These are phyloP conservation scores for Polyergus mexicanus DNA, from an alignment of 1,140 invertebrate genomes.

Conservation along the genomic window DNA sequence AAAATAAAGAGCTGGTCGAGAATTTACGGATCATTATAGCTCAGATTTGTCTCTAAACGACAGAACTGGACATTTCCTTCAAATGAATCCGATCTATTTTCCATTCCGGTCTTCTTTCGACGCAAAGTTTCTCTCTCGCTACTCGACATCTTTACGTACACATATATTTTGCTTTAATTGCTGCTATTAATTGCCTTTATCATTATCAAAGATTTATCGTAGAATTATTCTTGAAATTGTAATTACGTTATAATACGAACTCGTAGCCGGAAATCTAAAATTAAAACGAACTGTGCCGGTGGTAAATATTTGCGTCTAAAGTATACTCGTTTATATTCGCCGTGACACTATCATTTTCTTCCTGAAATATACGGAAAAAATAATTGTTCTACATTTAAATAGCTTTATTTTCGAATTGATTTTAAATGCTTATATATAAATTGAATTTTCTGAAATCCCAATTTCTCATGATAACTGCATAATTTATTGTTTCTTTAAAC, in stretches of 20 bases:
- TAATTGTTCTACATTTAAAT: neutral
- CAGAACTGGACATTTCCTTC: constrained; percentile 34
- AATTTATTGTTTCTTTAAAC: neutral
- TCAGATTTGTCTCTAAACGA: constrained; percentile 44
- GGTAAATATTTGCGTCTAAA: constrained; percentile 42
- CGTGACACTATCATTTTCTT: neutral
- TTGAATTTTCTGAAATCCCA: neutral
- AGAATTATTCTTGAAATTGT: constrained; percentile 42
- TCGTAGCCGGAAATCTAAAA: neutral
- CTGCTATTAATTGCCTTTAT: constrained; percentile 43
- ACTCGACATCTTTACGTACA: constrained; percentile 30
- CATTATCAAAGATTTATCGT: constrained; percentile 25
- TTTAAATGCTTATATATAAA: neutral
- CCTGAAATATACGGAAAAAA: neutral
- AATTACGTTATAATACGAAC: neutral
- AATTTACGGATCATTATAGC: constrained; percentile 48
- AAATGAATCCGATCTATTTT: constrained; percentile 55
- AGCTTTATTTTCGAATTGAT: neutral
- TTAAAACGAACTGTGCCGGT: constrained; percentile 9
- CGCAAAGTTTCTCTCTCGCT: constrained; percentile 40
- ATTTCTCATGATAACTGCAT: neutral
- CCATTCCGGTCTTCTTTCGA: constrained; percentile 47
- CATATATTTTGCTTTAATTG: constrained; percentile 44
- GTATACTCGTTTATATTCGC: neutral
- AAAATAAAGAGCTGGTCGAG: constrained; percentile 3